Evolutionary conservation across 2,888 invertebrate genomes (phyloP), one percentile per base, ranked within the genome.

Genomic region (Cyclophora punctaria): DNA sequence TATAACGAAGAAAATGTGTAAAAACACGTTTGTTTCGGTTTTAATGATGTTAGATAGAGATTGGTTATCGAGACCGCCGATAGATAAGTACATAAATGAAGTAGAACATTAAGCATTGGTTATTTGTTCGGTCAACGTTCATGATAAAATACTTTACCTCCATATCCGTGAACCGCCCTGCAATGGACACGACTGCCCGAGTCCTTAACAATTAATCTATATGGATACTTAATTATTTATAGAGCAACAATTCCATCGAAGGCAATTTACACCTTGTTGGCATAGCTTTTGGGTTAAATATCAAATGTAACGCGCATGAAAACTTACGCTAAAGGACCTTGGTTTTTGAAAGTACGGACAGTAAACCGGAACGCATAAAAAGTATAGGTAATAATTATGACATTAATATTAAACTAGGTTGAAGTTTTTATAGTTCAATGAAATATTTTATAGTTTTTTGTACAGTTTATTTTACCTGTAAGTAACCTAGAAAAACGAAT

Each of bases 281-380:
- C 0, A 20, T 35, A 0, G 0, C 1, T 7, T 53, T 68, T 71
- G 62, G 58, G 63, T 58, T 56, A 53, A 66, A 49, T 63, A 52
- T 69, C 34, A 45, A 20, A 20, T 60, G 65, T 66, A 66, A 67
- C 62, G 48, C 45, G 5, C 37, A 37, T 37, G 37, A 37, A 37
- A 37, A 37, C 37, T 37, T 5, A 5, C 5, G 37, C 49, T 20
- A 42, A 66, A 64, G 60, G 73, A 79, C 83, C 83, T 83, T 83
- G 84, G 63, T 57, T 70, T 75, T 81, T 75, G 83, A 83, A 83
- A 83, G 83, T 81, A 65, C 66, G 61, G 62, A 65, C 70, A 67
- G 67, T 66, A 37, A 75, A 73, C 78, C 81, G 80, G 84, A 82
- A 80, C 79, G 73, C 63, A 37, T 37, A 64, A 61, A 58, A 57